phyloP scores from a whole-genome alignment of 2,888 invertebrate species.

The Pocota personata region DNA sequence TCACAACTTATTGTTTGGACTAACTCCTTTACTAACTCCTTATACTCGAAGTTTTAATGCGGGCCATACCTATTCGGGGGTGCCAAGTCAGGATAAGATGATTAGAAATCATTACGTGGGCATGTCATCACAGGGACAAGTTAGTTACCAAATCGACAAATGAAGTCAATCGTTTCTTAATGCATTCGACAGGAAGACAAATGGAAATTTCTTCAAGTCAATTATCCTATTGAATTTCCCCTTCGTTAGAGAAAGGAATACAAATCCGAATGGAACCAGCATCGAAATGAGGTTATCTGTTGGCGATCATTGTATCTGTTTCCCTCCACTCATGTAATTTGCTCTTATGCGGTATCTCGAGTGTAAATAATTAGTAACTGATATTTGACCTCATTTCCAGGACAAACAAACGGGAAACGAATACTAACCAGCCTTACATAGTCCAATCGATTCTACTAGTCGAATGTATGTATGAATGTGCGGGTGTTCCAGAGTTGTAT shows the following conservation, averaged over 20 bases:
- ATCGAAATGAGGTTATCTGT: conserved; percentile 7
- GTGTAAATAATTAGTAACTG: conserved; percentile 67
- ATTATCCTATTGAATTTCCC: not conserved
- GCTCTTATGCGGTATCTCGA: conserved; percentile 1
- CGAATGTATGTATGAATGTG: not conserved
- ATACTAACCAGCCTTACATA: not conserved
- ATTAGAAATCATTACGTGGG: not conserved
- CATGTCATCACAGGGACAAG: not conserved
- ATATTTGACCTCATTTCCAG: conserved; percentile 61
- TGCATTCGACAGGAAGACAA: conserved; percentile 5
- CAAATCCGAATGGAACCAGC: not conserved
- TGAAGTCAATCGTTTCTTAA: not conserved
- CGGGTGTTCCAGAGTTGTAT: conserved; percentile 1
- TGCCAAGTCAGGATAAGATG: not conserved
- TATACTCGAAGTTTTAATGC: no score
- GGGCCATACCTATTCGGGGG: no score
- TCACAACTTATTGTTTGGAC: no score
- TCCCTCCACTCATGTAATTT: not conserved
- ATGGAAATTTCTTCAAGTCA: not conserved
- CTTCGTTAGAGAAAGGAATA: not conserved
- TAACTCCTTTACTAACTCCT: no score
- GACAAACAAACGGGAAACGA: conserved; percentile 47
- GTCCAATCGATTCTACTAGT: conserved; percentile 21
- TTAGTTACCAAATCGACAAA: not conserved
- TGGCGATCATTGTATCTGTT: not conserved